A percentile compares a stretch with the other conserved stretches of the same genome.
phyloP scores from a whole-genome alignment of 2,113 vertebrate genomes.

The Furnarius figulus region DNA sequence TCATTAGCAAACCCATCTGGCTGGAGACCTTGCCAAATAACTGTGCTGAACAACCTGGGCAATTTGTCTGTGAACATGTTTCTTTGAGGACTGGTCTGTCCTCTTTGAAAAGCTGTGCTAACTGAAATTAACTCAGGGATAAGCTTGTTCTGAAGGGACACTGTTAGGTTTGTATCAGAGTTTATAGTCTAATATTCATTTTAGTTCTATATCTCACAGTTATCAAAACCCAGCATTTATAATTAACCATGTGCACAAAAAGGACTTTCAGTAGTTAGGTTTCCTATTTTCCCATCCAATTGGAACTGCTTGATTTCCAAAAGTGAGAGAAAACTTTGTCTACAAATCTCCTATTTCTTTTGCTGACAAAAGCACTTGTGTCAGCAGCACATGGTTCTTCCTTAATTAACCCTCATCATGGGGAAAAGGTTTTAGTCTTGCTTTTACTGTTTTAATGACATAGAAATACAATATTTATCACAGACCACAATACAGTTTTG shows the following conservation, averaged over 20 bases:
- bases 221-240: neutral
- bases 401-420: neutral
- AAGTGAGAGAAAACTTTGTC: neutral
- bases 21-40: slow-evolving; percentile 46
- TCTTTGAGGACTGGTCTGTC: neutral
- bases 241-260: neutral
- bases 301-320: neutral
- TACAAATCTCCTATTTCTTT: neutral
- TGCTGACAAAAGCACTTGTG: neutral
- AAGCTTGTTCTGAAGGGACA: neutral
- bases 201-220: neutral
- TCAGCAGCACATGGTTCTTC: neutral
- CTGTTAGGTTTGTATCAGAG: neutral
- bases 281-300: neutral
- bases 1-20: slow-evolving; percentile 66
- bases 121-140: neutral
- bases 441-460: neutral
- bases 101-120: neutral
- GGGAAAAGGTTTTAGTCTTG: neutral
- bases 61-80: neutral
- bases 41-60: neutral
- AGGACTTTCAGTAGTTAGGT: neutral
- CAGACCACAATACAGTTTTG: neutral
- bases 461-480: neutral
- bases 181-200: neutral